Conservation (phyloP, 2,113 vertebrate species). For the Trachemys scripta region DNA sequence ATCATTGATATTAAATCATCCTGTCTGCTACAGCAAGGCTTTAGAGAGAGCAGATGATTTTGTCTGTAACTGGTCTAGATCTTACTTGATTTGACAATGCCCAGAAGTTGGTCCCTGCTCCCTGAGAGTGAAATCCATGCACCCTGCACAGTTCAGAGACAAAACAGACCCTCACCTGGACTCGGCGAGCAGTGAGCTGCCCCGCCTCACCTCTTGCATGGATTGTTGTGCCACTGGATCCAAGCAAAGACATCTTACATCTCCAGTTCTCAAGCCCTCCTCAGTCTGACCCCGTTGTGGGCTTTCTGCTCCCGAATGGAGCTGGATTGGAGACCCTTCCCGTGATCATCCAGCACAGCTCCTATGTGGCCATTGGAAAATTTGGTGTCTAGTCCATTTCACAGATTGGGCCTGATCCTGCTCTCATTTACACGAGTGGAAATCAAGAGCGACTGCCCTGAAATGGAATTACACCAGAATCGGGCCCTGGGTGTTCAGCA, state of each 20-base stretch:
- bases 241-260: background rate
- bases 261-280: background rate
- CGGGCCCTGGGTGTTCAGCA: background rate
- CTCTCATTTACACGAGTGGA: background rate
- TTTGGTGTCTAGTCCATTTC: background rate
- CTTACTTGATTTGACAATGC: too few relatives aligned
- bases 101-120: too few relatives aligned
- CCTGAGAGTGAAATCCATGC: too few relatives aligned
- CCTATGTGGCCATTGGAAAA: background rate
- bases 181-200: too few relatives aligned
- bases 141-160: too few relatives aligned
- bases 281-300: background rate
- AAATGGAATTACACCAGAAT: background rate
- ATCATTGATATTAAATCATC: background rate
- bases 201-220: too few relatives aligned
- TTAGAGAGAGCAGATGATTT: too few relatives aligned
- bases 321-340: background rate
- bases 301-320: background rate
- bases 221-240: background rate
- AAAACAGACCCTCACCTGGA: too few relatives aligned
- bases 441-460: background rate
- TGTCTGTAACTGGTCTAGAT: too few relatives aligned
- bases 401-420: background rate
- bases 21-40: background rate
- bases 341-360: background rate